These are phyloP conservation scores for Prunella fulvescens DNA, from an alignment of 2,113 vertebrate genomes.

Conservation along the genomic window DNA sequence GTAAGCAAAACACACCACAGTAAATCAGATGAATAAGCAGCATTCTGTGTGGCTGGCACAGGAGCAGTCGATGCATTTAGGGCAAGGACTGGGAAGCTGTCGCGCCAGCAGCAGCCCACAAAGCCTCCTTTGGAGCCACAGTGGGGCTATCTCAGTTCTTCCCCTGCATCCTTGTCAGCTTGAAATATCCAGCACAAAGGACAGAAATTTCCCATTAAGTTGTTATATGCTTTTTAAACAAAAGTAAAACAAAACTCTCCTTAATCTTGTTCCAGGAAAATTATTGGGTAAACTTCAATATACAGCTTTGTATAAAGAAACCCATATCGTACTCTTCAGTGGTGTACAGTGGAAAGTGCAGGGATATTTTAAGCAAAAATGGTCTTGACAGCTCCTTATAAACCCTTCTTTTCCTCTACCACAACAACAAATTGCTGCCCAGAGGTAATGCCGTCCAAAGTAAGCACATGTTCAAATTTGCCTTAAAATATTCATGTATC, in stretches of 20 bases:
- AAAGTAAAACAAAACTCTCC: neutral
- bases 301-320: neutral
- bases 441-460: neutral
- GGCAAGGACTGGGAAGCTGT: neutral
- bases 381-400: neutral
- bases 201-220: neutral
- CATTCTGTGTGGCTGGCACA: neutral
- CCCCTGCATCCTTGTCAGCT: neutral
- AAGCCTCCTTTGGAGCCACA: neutral
- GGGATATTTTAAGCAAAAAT: neutral
- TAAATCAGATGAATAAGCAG: constrained; percentile 24
- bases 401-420: neutral
- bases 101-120: neutral
- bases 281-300: neutral
- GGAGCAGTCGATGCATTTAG: neutral
- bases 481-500: constrained; percentile 39
- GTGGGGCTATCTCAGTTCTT: neutral
- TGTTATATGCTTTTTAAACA: neutral
- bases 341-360: neutral
- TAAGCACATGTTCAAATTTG: neutral
- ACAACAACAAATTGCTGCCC: constrained; percentile 21
- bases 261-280: neutral
- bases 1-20: neutral
- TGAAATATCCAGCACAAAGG: neutral
- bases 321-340: neutral